Evolutionary conservation across 1,140 invertebrate species (phyloP).

Genomic region (Eumaeus atala): DNA sequence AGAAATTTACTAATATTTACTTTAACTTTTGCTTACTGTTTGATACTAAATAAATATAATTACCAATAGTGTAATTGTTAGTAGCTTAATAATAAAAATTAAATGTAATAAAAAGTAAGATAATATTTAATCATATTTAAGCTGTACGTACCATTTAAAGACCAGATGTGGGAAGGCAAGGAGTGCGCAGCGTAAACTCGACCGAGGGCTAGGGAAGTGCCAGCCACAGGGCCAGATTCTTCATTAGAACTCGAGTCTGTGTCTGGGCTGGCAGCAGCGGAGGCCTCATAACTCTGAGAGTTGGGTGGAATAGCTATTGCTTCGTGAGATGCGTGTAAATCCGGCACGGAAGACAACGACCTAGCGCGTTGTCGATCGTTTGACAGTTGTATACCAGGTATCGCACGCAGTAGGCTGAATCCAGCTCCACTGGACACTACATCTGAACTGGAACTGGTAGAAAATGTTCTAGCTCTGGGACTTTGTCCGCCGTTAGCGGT

Average conservation of each 20-base stretch:
- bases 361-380: constrained; percentile 86
- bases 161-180: constrained; percentile 92
- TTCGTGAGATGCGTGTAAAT: constrained; percentile 78
- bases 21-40: too few relatives aligned
- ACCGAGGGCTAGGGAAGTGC: constrained; percentile 77
- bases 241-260: constrained; percentile 78
- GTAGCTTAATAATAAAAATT: too few relatives aligned
- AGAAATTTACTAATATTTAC: too few relatives aligned
- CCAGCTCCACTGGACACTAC: constrained; percentile 79
- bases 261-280: constrained; percentile 75
- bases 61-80: too few relatives aligned
- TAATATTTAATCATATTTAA: too few relatives aligned
- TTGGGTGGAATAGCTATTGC: constrained; percentile 75
- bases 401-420: constrained; percentile 82
- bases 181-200: constrained; percentile 91
- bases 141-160: constrained; percentile 85
- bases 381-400: constrained; percentile 81
- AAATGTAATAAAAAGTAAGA: too few relatives aligned
- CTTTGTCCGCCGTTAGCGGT: constrained; percentile 83
- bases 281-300: constrained; percentile 75
- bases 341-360: constrained; percentile 88
- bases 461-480: constrained; percentile 84
- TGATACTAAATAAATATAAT: too few relatives aligned
- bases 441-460: constrained; percentile 82
- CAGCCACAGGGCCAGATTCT: constrained; percentile 66